Evolutionary conservation across 92 coral and sea anemone genomes (phyloP), one percentile per base, ranked within the genome.

Genomic region (Anthopleura xanthogrammica): DNA sequence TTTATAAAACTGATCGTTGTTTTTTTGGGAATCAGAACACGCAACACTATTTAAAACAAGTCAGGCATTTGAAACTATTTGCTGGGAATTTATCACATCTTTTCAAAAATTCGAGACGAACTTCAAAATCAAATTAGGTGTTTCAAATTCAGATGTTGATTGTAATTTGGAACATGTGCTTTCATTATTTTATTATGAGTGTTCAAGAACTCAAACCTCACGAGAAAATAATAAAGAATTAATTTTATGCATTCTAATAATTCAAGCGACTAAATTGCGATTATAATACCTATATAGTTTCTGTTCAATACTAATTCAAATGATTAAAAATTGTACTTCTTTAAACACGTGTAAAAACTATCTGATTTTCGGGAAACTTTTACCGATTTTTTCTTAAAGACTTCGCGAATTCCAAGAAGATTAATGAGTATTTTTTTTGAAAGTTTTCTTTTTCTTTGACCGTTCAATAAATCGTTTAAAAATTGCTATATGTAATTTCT

Each of bases 21-120:
- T 81, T 62, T n/a, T 62, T 23, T 60, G 48, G 43, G 22, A 64
- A 48, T 17, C 11, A 13, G 41, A 68, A 36, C 84, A 81, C 84
- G 84, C 84, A 81, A 70, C 16, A 16, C 50, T 41, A 11, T 52
- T 8, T n/a, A 19, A 42, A 41, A 12, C 9, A 14, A 57, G 7
- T 42, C 39, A 57, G 9, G 40, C 36, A n/a, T 68, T 68, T 68
- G 42, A 7, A 62, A 23, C 20, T n/a, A 62, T 23, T 36, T 7
- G 7, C 10, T 68, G 2, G 41, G 3, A 23, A 24, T 24, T 68
- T 68, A 12, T 9, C 16, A 29, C 36, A 23, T 1, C 14, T 8
- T 12, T n/a, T 23, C 3, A 14, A 2, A 24, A 68, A 68, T 6
- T 13, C 11, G 7, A 5, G 4, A 5, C 41, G 29, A 68, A 29